Evolutionary conservation across 2,797 vertebrate species (phyloP).

Genomic region (Rhinoraja longicauda): DNA sequence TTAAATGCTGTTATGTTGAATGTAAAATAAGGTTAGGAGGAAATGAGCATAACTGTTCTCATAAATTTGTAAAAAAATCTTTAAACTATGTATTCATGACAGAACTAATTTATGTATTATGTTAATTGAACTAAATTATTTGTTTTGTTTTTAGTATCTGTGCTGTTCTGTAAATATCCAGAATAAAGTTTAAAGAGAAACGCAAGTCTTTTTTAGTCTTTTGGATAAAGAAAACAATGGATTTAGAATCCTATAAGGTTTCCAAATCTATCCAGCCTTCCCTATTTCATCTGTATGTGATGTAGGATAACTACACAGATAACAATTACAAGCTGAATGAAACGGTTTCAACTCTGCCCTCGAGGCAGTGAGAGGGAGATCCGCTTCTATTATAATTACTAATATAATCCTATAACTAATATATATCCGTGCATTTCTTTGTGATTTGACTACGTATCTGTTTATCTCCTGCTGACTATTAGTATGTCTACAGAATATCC

Average conservation of each 20-base stretch:
- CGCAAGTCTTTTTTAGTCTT: not conserved
- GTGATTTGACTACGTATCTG: no score
- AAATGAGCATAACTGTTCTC: not conserved
- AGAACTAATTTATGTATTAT: conserved; percentile 23
- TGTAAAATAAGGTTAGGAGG: conserved; percentile 15
- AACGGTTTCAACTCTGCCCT: not conserved
- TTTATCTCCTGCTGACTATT: no score
- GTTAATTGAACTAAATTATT: conserved; percentile 23
- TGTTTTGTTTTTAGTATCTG: conserved; percentile 33
- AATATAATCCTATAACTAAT: no score
- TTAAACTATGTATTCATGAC: conserved; percentile 16
- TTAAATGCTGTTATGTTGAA: not conserved
- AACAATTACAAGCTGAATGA: not conserved
- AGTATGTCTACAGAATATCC: no score
- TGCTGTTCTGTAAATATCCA: conserved; percentile 13
- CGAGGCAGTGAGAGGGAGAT: not conserved
- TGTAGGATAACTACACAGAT: not conserved
- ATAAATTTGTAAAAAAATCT: not conserved
- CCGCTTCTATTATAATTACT: no score
- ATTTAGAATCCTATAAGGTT: not conserved
- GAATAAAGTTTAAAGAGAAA: conserved; percentile 22
- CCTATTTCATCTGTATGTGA: not conserved
- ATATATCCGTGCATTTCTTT: no score
- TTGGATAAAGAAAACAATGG: not conserved
- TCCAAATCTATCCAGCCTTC: not conserved